phyloP scores from a whole-genome alignment of 2,113 vertebrate species.

The Miniopterus natalensis region DNA sequence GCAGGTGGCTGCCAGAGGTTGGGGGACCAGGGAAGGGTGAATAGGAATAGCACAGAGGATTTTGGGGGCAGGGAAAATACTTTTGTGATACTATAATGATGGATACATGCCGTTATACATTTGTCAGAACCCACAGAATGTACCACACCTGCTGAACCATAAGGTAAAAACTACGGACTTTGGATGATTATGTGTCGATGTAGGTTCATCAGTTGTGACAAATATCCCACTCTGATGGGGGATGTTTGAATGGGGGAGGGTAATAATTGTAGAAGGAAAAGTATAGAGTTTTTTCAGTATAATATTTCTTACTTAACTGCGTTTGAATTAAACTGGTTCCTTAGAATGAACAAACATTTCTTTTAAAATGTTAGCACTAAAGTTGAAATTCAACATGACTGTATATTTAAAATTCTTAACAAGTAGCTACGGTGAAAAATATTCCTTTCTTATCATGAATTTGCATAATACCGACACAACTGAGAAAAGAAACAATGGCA shows the following conservation, averaged over 20 bases:
- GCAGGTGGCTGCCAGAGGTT: background rate
- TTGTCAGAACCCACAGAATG: background rate
- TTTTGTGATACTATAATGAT: background rate
- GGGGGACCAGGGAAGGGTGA: background rate
- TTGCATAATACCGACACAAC: background rate
- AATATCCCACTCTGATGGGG: background rate
- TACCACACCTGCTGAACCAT: background rate
- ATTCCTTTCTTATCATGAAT: background rate
- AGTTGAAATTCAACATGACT: conserved; percentile 46
- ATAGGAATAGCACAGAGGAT: background rate
- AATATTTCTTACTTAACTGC: conserved; percentile 47
- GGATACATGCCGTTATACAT: background rate
- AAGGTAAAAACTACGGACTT: background rate
- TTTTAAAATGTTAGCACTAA: background rate
- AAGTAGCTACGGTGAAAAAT: background rate
- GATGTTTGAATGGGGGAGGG: background rate
- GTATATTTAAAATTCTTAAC: background rate
- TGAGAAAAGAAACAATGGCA: background rate
- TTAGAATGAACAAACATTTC: conserved; percentile 33
- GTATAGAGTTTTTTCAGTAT: background rate
- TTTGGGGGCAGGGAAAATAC: background rate
- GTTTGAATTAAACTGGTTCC: background rate
- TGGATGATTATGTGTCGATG: background rate
- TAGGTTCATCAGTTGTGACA: background rate
- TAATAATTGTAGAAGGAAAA: background rate